Percentiles rank a stretch among this genome's conserved stretches.
Evolutionary conservation across 2,888 invertebrate genomes (phyloP).

Genomic region (Pachycephus smyrnensis): DNA sequence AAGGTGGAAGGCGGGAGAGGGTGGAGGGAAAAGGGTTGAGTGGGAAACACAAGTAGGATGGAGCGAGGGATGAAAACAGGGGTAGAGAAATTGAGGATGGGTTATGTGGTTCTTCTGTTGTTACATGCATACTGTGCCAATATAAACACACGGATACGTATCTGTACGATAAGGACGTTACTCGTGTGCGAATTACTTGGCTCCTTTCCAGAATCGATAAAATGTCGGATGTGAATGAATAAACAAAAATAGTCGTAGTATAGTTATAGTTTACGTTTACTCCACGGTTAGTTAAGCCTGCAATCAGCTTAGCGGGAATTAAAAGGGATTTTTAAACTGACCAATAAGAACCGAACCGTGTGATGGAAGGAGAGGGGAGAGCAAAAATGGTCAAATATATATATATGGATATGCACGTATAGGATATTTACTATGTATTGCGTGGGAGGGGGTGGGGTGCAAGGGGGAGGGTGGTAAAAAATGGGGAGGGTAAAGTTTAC

Average conservation of each 20-base stretch:
- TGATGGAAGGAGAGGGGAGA: slow-evolving; percentile 27
- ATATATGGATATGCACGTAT: slow-evolving; percentile 2
- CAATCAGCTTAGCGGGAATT: slow-evolving; percentile 40
- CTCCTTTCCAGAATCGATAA: slow-evolving; percentile 45
- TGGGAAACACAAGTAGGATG: too few species aligned
- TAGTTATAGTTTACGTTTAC: slow-evolving; percentile 27
- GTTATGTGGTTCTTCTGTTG: too few species aligned
- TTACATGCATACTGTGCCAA: too few species aligned
- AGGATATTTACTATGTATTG: slow-evolving; percentile 19
- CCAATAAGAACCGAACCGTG: too few species aligned
- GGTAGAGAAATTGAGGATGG: too few species aligned
- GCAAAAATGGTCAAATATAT: slow-evolving; percentile 20
- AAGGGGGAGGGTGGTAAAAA: too few species aligned
- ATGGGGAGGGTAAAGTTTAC: too few species aligned
- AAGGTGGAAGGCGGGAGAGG: too few species aligned
- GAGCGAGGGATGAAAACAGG: too few species aligned
- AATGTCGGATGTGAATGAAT: slow-evolving; percentile 38
- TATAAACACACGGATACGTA: too few species aligned
- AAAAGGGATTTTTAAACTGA: background rate
- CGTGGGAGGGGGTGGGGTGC: background rate
- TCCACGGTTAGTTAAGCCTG: slow-evolving; percentile 37
- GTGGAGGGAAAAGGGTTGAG: too few species aligned
- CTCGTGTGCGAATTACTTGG: slow-evolving; percentile 30
- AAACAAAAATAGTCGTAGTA: slow-evolving; percentile 27
- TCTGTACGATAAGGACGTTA: too few species aligned